These are phyloP conservation scores for Acipenser oxyrinchus DNA, from an alignment of 2,797 vertebrate species.

Conservation along the genomic window DNA sequence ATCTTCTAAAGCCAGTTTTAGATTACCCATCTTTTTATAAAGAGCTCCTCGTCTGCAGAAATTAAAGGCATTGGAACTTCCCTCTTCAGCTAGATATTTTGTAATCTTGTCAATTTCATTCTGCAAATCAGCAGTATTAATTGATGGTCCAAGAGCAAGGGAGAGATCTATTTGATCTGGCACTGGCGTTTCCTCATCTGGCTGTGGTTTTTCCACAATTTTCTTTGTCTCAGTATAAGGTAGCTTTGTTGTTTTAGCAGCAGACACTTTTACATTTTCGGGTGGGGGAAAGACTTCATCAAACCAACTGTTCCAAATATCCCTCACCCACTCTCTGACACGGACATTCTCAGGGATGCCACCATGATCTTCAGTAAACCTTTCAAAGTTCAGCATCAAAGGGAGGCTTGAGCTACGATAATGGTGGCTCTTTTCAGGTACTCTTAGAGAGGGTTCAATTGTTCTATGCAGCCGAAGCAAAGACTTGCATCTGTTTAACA, in stretches of 20 bases:
- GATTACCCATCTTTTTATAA: conserved; percentile 53
- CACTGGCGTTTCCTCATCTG: conserved; percentile 1
- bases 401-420: conserved; percentile 41
- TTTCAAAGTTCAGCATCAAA: conserved; percentile 43
- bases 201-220: background rate
- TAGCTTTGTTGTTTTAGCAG: background rate
- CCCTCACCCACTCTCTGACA: conserved; percentile 34
- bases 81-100: conserved; percentile 38
- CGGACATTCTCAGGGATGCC: conserved; percentile 28
- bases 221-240: background rate
- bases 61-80: conserved; percentile 39
- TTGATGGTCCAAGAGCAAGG: conserved; percentile 13
- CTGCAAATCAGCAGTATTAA: conserved; percentile 35
- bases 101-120: conserved; percentile 42
- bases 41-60: conserved; percentile 55
- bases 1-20: conserved; percentile 52
- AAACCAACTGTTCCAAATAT: conserved; percentile 41
- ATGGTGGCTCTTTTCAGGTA: conserved; percentile 10
- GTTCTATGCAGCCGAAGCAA: conserved; percentile 11
- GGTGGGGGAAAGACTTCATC: conserved; percentile 34
- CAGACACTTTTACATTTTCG: conserved; percentile 21
- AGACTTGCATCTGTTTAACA: conserved; percentile 25
- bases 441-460: background rate
- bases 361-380: conserved; percentile 31
- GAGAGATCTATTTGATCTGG: conserved; percentile 20